Evolutionary conservation across 2,888 invertebrate species (phyloP).

Genomic region (Cistogaster globosa): DNA sequence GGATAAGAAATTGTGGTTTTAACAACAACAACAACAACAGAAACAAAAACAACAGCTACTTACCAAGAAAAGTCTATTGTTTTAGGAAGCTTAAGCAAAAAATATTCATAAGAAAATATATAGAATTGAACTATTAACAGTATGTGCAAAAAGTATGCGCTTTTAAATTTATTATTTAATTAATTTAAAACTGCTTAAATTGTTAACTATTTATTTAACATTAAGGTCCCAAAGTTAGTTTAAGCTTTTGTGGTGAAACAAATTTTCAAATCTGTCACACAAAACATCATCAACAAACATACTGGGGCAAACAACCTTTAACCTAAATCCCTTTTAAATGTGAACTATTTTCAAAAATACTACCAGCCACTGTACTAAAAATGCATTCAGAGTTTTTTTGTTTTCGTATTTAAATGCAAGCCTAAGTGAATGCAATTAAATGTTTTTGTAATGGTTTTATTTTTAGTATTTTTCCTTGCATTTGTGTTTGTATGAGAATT

Average conservation of each 20-base stretch:
- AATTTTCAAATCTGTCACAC: too few species aligned
- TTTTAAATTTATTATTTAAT: too few species aligned
- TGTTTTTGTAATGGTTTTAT: neutral
- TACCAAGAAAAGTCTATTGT: slow-evolving; percentile 5
- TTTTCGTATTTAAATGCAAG: neutral
- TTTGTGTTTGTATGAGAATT: slow-evolving; percentile 17
- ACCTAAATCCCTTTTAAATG: neutral
- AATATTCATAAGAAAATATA: neutral
- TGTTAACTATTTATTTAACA: too few species aligned
- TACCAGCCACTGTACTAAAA: neutral
- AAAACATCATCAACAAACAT: neutral
- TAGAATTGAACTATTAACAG: neutral
- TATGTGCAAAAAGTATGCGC: neutral
- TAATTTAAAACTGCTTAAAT: too few species aligned
- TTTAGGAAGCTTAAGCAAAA: neutral
- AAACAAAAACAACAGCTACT: too few species aligned
- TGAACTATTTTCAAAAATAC: neutral
- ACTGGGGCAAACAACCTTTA: neutral
- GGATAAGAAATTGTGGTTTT: slow-evolving; percentile 5
- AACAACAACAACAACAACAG: too few species aligned
- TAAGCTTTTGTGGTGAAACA: too few species aligned
- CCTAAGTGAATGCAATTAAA: neutral
- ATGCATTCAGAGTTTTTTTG: neutral
- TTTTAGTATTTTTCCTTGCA: neutral
- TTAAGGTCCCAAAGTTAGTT: too few species aligned